phyloP scores from a whole-genome alignment of 2,797 vertebrate genomes.

The Pipistrellus pipistrellus region DNA sequence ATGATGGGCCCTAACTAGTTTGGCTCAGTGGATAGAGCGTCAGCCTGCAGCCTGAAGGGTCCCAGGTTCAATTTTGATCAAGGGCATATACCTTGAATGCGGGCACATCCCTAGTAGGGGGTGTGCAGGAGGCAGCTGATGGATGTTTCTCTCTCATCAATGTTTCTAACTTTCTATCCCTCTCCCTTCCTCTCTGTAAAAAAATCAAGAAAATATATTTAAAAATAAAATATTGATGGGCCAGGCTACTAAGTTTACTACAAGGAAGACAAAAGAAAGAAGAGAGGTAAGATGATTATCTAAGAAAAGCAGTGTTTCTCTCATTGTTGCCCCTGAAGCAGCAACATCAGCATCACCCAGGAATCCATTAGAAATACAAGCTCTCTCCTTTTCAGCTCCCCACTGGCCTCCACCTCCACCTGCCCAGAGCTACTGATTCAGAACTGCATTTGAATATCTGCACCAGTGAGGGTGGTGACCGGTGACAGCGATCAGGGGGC shows the following conservation, averaged over 20 bases:
- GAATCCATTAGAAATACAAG: not conserved
- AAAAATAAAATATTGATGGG: not conserved
- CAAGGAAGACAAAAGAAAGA: not conserved
- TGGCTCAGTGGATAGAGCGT: no score
- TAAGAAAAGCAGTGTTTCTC: not conserved
- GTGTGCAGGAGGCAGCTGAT: no score
- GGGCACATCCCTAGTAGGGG: no score
- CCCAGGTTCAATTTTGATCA: no score
- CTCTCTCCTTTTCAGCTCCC: not conserved
- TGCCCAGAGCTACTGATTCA: not conserved
- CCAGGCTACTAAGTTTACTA: not conserved
- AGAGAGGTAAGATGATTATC: not conserved
- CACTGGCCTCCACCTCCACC: fast-evolving
- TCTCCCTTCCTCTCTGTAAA: no score
- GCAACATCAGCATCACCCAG: not conserved
- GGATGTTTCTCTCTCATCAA: no score
- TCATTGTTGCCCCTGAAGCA: not conserved
- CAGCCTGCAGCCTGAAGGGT: no score
- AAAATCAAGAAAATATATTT: no score
- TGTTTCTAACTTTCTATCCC: no score
- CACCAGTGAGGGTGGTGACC: no score
- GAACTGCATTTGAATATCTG: not conserved
- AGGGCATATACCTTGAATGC: no score
- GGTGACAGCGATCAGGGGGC: fast-evolving
- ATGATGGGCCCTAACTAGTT: not conserved